Conservation (phyloP, 2,113 vertebrate genomes). For the Tinamus guttatus region DNA sequence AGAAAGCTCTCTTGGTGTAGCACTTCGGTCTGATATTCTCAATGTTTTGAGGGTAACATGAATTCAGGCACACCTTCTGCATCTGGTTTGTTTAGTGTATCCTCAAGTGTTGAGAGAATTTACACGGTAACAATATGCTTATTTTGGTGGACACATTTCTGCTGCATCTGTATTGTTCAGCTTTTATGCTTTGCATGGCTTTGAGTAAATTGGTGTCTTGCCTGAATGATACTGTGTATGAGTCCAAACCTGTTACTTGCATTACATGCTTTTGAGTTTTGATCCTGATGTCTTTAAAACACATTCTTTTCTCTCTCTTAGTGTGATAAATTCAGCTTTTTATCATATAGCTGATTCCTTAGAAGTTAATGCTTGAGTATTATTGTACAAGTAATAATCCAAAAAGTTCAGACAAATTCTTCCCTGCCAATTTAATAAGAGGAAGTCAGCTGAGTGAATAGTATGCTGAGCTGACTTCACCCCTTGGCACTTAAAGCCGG, state of each 20-base stretch:
- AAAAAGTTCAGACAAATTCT: neutral
- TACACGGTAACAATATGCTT: neutral
- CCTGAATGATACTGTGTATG: neutral
- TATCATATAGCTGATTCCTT: neutral
- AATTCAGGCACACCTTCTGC: neutral
- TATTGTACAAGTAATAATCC: neutral
- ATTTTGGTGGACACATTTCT: neutral
- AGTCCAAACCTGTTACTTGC: neutral
- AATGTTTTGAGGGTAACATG: neutral
- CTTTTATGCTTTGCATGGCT: neutral
- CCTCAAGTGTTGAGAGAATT: neutral
- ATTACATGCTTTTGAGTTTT: neutral
- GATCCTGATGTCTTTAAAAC: neutral
- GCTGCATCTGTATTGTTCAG: neutral
- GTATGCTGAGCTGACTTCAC: neutral
- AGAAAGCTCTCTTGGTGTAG: too few species aligned
- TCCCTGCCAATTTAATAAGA: neutral
- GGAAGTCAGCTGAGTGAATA: neutral
- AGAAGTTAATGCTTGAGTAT: neutral
- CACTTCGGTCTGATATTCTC: neutral
- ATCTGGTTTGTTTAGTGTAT: neutral
- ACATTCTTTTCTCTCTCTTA: neutral
- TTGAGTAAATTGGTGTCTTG: neutral
- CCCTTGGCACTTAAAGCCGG: neutral
- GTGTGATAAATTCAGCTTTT: neutral